Evolutionary conservation across 1,140 invertebrate species (phyloP).

Genomic region (Hyles vespertilio): DNA sequence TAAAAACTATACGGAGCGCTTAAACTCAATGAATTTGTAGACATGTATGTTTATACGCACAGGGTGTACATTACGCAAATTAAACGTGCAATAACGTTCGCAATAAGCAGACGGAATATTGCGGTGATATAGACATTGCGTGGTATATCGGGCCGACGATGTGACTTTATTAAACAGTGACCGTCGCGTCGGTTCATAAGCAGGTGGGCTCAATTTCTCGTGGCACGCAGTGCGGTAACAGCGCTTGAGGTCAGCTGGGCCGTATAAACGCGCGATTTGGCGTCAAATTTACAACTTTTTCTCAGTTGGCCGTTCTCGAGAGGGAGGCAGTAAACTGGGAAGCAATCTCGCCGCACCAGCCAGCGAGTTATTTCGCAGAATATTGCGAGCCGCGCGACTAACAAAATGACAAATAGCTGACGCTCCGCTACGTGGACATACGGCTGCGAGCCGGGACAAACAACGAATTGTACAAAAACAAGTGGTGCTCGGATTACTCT

Average conservation of each 20-base stretch:
- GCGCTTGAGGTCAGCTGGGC: constrained; percentile 50
- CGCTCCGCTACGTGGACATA: constrained; percentile 29
- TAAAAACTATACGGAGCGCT: too few species aligned
- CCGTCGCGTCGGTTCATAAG: constrained; percentile 1
- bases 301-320: constrained; percentile 44
- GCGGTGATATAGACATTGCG: too few species aligned
- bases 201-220: constrained; percentile 51
- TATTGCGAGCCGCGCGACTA: constrained; percentile 66
- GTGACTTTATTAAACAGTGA: constrained; percentile 21
- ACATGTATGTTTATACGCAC: too few species aligned
- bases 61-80: too few species aligned
- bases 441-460: neutral
- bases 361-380: constrained; percentile 66
- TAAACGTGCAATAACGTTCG: too few species aligned
- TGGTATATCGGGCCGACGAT: neutral
- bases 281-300: constrained; percentile 71
- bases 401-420: constrained; percentile 71
- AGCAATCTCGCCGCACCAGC: constrained; percentile 64
- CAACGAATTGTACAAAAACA: constrained; percentile 2
- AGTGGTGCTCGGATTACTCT: neutral
- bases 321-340: constrained; percentile 64
- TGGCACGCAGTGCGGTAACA: constrained; percentile 47
- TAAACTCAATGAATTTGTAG: too few species aligned
- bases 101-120: too few species aligned
- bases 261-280: constrained; percentile 67